Evolutionary conservation across 1,140 invertebrate species (phyloP).

Genomic region (Monomorium pharaonis): DNA sequence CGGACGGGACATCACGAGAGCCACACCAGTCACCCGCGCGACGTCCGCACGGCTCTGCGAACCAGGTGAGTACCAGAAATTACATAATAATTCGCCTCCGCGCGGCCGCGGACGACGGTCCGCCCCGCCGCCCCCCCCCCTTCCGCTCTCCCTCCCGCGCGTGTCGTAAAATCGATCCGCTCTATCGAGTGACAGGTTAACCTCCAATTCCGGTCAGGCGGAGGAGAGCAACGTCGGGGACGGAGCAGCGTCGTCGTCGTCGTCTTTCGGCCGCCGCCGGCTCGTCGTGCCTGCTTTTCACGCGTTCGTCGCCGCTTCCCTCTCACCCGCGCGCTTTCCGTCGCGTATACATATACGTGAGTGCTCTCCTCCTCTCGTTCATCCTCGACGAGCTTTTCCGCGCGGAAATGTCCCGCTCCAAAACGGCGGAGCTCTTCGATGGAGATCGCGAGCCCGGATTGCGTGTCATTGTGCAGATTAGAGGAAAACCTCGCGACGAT

Average conservation of each 20-base stretch:
- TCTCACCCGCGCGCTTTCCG: background rate
- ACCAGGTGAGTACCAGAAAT: constrained; percentile 64
- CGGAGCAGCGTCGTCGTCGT: background rate
- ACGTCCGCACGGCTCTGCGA: constrained; percentile 25
- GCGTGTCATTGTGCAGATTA: background rate
- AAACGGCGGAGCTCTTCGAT: background rate
- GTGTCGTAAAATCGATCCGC: constrained; percentile 71
- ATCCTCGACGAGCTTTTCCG: background rate
- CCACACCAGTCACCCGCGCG: constrained; percentile 20
- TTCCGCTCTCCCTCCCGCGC: background rate
- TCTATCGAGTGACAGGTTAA: constrained; percentile 77
- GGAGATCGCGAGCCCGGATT: background rate
- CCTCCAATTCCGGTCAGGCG: constrained; percentile 69
- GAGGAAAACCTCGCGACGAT: background rate
- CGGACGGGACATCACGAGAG: constrained; percentile 3
- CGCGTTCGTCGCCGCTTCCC: background rate
- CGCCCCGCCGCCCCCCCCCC: background rate
- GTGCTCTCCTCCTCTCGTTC: background rate
- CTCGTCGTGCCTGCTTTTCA: background rate
- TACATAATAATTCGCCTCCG: constrained; percentile 64
- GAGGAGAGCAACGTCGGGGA: background rate
- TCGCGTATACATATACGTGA: background rate
- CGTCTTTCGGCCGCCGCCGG: background rate
- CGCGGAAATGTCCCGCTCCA: background rate
- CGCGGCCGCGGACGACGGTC: background rate